phyloP scores from a whole-genome alignment of 2,888 invertebrate genomes.

The Didymodactylos carnosus region DNA sequence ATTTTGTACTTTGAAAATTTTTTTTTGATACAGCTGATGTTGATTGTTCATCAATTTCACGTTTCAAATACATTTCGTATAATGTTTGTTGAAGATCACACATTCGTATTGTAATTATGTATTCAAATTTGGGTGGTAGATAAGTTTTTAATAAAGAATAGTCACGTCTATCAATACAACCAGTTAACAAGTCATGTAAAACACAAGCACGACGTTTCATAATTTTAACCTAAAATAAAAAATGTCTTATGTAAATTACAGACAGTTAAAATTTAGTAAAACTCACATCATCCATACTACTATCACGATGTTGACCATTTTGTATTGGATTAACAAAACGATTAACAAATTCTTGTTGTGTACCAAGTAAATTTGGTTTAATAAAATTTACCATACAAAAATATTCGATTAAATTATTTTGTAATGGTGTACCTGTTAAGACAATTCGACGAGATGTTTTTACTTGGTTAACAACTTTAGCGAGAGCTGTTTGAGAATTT shows the following conservation, averaged over 20 bases:
- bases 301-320: slow-evolving; percentile 85
- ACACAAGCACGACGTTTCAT: slow-evolving; percentile 73
- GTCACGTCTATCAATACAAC: slow-evolving; percentile 69
- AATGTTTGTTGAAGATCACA: slow-evolving; percentile 40
- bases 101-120: slow-evolving; percentile 65
- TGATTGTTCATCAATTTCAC: neutral
- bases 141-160: slow-evolving; percentile 78
- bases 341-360: slow-evolving; percentile 75
- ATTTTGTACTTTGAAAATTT: slow-evolving; percentile 15
- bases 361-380: slow-evolving; percentile 77
- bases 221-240: too few species aligned
- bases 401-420: slow-evolving; percentile 55
- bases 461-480: slow-evolving; percentile 59
- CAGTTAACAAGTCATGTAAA: slow-evolving; percentile 74
- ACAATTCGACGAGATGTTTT: slow-evolving; percentile 68
- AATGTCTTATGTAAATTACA: too few species aligned
- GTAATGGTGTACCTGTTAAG: slow-evolving; percentile 86
- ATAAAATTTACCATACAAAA: slow-evolving; percentile 98
- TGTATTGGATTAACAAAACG: slow-evolving; percentile 88
- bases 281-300: slow-evolving; percentile 67
- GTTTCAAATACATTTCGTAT: slow-evolving; percentile 5
- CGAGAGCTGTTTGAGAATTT: slow-evolving; percentile 70
- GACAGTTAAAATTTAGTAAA: too few species aligned
- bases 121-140: slow-evolving; percentile 85
- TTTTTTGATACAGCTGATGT: neutral